Evolutionary conservation across 92 coral and sea anemone genomes (phyloP), one percentile per base, ranked within the genome.

Genomic region (Phenganax marumi): DNA sequence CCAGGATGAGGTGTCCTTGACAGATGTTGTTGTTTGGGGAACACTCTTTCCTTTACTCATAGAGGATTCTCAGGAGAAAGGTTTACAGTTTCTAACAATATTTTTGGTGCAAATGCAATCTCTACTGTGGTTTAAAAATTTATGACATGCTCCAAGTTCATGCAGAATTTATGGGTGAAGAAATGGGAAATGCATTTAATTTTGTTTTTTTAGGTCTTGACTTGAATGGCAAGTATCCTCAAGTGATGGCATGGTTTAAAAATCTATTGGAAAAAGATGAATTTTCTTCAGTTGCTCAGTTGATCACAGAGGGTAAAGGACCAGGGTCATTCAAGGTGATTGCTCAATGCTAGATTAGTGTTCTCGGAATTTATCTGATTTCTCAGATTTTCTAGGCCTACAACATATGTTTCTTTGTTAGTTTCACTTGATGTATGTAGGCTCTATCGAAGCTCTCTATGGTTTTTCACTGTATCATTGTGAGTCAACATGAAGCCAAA

Each of bases 1-100:
- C 75, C 48, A 66, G 56, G 70, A 69, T 52, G 58, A 52, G 21
- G 8, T 90, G 80, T 93, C 97, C 0, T 81, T 92, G 57, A 97
- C 99, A 17, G 99, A 96, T 86, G 91, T 96, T 9, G 91, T 92
- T 8, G 92, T 96, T 10, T 96, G 99, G 99, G 97, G 99, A 1
- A 91, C 99, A 16, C 84, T 96, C 46, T 93, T 86, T 84, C 99
- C 97, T 11, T 70, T 92, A 48, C 77, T 93, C 6, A 26, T 82
- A 10, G 77, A 76, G 18, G 77, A 84, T 13, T 73, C 90, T 50
- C 79, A 83, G 8, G 76, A 88, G 48, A 76, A 85, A 50, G 97
- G 97, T 90, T 51, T 85, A 25, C n/a, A 49, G 55, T 26, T 16
- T 75, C 0, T 68, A 55, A 21, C 5, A 43, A 21, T 12, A 0